A percentile compares a stretch with the other conserved stretches of the same genome.
Conservation (phyloP, 2,797 vertebrate species). For the Furcifer pardalis region DNA sequence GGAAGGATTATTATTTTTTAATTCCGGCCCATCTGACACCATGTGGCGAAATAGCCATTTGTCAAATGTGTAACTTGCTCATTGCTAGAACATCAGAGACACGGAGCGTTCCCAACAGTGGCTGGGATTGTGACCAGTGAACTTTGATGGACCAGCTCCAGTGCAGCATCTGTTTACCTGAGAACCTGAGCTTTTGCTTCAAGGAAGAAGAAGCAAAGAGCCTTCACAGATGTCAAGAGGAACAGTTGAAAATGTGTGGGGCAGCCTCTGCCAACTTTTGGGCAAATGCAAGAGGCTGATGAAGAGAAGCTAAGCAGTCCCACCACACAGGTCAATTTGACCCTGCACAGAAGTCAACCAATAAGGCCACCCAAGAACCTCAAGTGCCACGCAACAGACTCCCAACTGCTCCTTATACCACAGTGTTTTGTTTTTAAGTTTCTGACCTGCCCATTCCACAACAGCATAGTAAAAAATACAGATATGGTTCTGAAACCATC, state of each 20-base stretch:
- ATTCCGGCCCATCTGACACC: no score
- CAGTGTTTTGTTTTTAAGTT: background rate
- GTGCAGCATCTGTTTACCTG: background rate
- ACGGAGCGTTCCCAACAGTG: background rate
- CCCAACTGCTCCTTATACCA: background rate
- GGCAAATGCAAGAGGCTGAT: background rate
- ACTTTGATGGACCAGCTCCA: background rate
- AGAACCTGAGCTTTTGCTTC: slow-evolving; percentile 13
- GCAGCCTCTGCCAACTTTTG: background rate
- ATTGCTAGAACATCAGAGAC: background rate
- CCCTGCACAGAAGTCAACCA: background rate
- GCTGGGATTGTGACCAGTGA: background rate
- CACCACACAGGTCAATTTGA: background rate
- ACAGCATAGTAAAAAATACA: background rate
- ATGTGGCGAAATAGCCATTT: background rate
- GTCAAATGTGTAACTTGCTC: background rate
- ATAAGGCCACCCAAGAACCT: background rate
- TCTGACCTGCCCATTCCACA: background rate
- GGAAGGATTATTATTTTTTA: background rate
- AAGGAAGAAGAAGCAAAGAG: background rate
- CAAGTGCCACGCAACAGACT: background rate
- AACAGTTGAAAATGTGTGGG: background rate
- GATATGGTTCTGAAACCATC: accelerated
- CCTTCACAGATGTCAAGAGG: background rate
- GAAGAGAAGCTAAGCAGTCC: background rate